Evolutionary conservation across 2,888 invertebrate genomes (phyloP).

Genomic region (Archips crataeganus): DNA sequence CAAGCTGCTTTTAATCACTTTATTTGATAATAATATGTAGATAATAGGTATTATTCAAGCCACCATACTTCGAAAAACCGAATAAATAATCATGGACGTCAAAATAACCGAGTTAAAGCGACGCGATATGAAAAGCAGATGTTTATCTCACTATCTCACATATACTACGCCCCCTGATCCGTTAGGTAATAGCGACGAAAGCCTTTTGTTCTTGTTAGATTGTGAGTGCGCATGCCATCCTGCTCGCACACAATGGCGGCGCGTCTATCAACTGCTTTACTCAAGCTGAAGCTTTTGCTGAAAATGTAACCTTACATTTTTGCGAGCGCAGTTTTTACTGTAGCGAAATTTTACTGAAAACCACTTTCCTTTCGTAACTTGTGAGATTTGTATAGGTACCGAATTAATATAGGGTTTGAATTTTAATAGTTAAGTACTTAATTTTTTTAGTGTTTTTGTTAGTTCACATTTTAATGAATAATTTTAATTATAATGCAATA

Average conservation of each 20-base stretch:
- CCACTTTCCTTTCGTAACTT: background rate
- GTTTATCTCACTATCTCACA: constrained; percentile 46
- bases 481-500: too few species aligned
- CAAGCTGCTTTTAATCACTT: too few species aligned
- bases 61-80: background rate
- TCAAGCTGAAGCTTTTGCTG: constrained; percentile 28
- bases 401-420: too few species aligned
- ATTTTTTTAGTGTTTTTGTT: too few species aligned
- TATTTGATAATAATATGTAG: too few species aligned
- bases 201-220: constrained; percentile 76
- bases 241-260: constrained; percentile 59
- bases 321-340: background rate
- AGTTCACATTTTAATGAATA: too few species aligned
- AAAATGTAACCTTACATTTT: constrained; percentile 26
- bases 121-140: background rate
- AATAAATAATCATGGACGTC: background rate
- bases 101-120: background rate
- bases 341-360: background rate
- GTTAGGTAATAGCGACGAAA: constrained; percentile 77
- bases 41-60: background rate
- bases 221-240: constrained; percentile 60
- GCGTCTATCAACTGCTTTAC: constrained; percentile 42
- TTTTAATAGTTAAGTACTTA: too few species aligned
- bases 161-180: constrained; percentile 64
- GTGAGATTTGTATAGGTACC: too few species aligned